Evolutionary conservation across 1,140 invertebrate species (phyloP).

Genomic region (Spodoptera frugiperda): DNA sequence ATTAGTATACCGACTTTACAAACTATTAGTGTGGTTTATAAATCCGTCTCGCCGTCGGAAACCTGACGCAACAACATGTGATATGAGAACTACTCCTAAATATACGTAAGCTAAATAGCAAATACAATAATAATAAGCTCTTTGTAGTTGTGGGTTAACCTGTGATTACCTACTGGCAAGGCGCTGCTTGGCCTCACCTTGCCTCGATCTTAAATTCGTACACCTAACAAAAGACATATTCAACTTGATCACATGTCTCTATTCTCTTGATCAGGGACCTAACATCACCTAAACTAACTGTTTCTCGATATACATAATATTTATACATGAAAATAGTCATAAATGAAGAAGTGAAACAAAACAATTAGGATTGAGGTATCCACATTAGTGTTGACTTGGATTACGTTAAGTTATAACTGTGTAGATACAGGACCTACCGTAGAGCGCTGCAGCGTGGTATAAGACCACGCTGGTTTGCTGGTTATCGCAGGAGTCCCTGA

Average conservation of each 20-base stretch:
- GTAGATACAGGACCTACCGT: too few relatives aligned
- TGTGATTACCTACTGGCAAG: not conserved
- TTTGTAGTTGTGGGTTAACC: constrained; percentile 15
- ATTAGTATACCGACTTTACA: constrained; percentile 10
- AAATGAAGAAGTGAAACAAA: too few relatives aligned
- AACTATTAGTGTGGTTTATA: constrained; percentile 13
- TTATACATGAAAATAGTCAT: too few relatives aligned
- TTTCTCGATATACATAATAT: too few relatives aligned
- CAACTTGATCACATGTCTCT: not conserved
- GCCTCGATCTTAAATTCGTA: constrained; percentile 29
- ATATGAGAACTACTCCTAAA: constrained; percentile 30
- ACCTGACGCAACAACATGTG: not conserved
- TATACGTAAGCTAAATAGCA: constrained; percentile 21
- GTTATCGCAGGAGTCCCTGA: too few relatives aligned
- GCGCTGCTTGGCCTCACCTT: constrained; percentile 22
- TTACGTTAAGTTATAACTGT: too few relatives aligned
- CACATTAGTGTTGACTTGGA: too few relatives aligned
- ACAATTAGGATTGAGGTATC: too few relatives aligned
- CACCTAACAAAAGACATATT: not conserved
- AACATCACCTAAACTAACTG: too few relatives aligned
- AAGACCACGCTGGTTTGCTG: too few relatives aligned
- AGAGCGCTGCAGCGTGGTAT: too few relatives aligned
- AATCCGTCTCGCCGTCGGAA: constrained; percentile 13
- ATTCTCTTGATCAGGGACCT: too few relatives aligned
- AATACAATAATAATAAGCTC: constrained; percentile 36